These are phyloP conservation scores for Paraplagusia blochii DNA, from an alignment of 2,113 vertebrate species.

Conservation along the genomic window DNA sequence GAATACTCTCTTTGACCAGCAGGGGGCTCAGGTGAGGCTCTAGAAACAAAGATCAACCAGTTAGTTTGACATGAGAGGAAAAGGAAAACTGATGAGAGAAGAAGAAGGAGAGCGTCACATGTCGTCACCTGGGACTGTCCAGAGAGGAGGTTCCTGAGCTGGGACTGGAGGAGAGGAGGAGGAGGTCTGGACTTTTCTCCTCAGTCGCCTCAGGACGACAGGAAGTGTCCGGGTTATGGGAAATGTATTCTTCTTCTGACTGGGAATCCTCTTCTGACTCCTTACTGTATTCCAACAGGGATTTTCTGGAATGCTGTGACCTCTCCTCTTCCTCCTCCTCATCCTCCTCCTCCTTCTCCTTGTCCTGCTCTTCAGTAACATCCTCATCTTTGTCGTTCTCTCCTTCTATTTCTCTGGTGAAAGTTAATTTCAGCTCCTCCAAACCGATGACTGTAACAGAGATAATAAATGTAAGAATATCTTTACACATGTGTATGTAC, in stretches of 20 bases:
- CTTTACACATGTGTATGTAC: no score
- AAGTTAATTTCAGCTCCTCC: conserved; percentile 32
- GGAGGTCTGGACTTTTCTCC: conserved; percentile 24
- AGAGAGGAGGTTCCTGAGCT: conserved; percentile 39
- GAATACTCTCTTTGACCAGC: conserved; percentile 36
- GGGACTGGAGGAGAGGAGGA: conserved; percentile 29
- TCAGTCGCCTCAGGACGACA: conserved; percentile 45
- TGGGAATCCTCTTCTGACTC: conserved; percentile 29
- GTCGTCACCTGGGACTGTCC: conserved; percentile 49
- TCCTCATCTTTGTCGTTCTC: conserved; percentile 8
- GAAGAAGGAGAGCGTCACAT: conserved; percentile 17
- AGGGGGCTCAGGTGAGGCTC: conserved; percentile 55
- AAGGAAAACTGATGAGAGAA: neutral
- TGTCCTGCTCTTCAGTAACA: conserved; percentile 8
- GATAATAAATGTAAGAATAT: conserved; percentile 16
- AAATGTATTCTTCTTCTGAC: conserved; percentile 29
- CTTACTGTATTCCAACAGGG: conserved; percentile 19
- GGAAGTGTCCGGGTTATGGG: conserved; percentile 30
- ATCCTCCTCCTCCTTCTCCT: conserved; percentile 13
- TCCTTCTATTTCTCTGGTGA: conserved; percentile 2
- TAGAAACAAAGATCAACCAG: conserved; percentile 14
- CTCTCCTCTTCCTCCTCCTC: conserved; percentile 15
- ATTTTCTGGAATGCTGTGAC: conserved; percentile 12
- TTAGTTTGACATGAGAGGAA: conserved; percentile 4
- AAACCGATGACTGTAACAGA: conserved; percentile 27